phyloP scores from a whole-genome alignment of 2,113 vertebrate species.

The Takifugu flavidus region DNA sequence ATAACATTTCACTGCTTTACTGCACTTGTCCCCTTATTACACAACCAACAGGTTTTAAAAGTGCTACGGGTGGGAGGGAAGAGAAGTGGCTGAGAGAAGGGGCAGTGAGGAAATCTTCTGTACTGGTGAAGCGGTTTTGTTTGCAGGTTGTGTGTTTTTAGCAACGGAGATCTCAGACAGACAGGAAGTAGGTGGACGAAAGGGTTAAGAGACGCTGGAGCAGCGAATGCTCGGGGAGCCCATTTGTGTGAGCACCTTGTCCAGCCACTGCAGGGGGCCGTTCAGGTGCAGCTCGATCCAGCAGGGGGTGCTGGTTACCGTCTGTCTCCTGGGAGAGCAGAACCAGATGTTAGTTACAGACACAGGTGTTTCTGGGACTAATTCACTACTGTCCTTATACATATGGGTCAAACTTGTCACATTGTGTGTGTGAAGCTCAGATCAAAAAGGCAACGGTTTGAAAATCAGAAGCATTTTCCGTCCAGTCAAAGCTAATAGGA shows the following conservation, averaged over 20 bases:
- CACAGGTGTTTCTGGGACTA: too few species aligned
- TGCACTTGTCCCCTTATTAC: slow-evolving; percentile 64
- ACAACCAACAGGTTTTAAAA: slow-evolving; percentile 64
- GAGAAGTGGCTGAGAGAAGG: slow-evolving; percentile 23
- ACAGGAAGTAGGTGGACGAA: slow-evolving; percentile 15
- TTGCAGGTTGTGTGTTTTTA: slow-evolving; percentile 35
- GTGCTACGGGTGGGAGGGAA: slow-evolving; percentile 61
- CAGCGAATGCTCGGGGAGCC: slow-evolving; percentile 94
- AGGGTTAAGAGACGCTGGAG: slow-evolving; percentile 90
- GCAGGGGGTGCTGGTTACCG: slow-evolving; percentile 98
- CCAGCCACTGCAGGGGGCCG: slow-evolving; percentile 95
- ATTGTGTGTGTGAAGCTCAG: too few species aligned
- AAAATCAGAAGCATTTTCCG: too few species aligned
- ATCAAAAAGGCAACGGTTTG: too few species aligned
- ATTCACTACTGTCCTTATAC: not conserved
- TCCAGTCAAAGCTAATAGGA: too few species aligned
- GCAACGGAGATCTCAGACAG: slow-evolving; percentile 30
- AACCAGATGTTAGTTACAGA: not conserved
- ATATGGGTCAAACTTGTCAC: slow-evolving; percentile 4
- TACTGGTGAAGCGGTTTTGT: slow-evolving; percentile 16
- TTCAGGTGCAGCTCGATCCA: slow-evolving; percentile 99
- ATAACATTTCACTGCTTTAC: slow-evolving; percentile 52
- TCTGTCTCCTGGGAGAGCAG: slow-evolving; percentile 83
- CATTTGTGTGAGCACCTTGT: slow-evolving; percentile 99
- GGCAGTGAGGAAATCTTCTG: slow-evolving; percentile 6